A percentile compares a stretch with the other conserved stretches of the same genome.
These are phyloP conservation scores for Eupithecia inturbata DNA, from an alignment of 2,888 invertebrate species.

Conservation along the genomic window DNA sequence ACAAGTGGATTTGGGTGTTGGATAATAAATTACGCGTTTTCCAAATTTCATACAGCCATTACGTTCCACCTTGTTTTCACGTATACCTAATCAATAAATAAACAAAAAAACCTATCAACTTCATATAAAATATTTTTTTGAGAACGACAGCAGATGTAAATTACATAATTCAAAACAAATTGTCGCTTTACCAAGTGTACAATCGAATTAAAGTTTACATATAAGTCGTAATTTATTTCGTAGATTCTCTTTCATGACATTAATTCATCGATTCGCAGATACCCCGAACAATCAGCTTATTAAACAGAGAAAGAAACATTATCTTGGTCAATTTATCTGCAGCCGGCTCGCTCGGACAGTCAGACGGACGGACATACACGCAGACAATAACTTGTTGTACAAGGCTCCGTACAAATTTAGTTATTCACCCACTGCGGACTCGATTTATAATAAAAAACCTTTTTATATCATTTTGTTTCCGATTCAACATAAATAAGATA, in stretches of 20 bases:
- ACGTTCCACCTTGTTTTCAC: slow-evolving; percentile 27
- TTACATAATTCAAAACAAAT: slow-evolving; percentile 7
- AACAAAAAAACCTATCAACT: neutral
- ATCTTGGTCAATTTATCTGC: slow-evolving; percentile 76
- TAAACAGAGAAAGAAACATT: slow-evolving; percentile 67
- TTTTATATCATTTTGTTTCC: slow-evolving; percentile 82
- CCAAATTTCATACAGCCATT: slow-evolving; percentile 39
- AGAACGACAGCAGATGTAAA: neutral
- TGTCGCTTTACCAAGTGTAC: neutral
- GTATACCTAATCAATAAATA: neutral
- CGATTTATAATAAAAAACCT: slow-evolving; percentile 77
- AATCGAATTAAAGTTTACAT: neutral
- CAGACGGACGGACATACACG: slow-evolving; percentile 56
- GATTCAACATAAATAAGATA: slow-evolving; percentile 85
- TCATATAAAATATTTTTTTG: neutral
- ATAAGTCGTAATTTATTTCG: slow-evolving; percentile 13
- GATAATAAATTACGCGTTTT: slow-evolving; percentile 41
- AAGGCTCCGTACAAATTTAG: slow-evolving; percentile 79
- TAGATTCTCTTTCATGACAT: slow-evolving; percentile 31
- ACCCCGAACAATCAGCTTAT: slow-evolving; percentile 58
- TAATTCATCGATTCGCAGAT: slow-evolving; percentile 39
- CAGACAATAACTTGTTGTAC: slow-evolving; percentile 68
- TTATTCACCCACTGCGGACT: slow-evolving; percentile 76
- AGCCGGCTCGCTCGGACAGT: slow-evolving; percentile 53
- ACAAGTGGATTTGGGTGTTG: slow-evolving; percentile 45